Base-by-base conservation (phyloP, 2,888 invertebrate species). In the Apamea anceps region DNA sequence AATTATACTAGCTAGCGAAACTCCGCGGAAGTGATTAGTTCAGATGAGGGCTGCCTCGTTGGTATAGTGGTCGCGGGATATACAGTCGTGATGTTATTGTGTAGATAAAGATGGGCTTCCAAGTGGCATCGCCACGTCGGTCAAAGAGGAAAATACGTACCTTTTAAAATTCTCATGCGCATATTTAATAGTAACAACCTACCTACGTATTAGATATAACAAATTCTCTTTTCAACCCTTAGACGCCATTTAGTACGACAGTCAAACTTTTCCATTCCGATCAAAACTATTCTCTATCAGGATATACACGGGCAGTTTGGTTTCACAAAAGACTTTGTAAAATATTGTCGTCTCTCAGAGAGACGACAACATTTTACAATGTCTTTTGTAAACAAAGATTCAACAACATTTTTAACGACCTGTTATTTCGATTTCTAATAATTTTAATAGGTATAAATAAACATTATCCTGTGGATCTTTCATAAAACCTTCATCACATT, bases 401-500 rank as follows among this genome's bases (percentile, higher is more conserved):
- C 18, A 25, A 48, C 15, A 25, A 51, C 12, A 28, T 62, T 62
- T 45, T 25, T 18, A 62, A 54, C 2, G 13, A 68, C 18, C 25
- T 62, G 28, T 10, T 18, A 42, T 51, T 79, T 25, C 1, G 28
- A 37, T 6, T 45, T 73, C 18, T 48, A 28, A 65, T 7, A 51
- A 60, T 57, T 15, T 63, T n/a, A 28, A n/a, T 67, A 51, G 10
- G 15, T n/a, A n/a, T 42, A 48, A 66, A 45, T 42, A n/a, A 57
- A 73, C 4, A 48, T 37, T 28, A 57, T 68, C 15, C 48, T 45
- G 54, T 37, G 10, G 28, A 57, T 48, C 13, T 68, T 68, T 25
- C 51, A 25, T 37, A 6, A 37, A 62, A 65, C 42, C n/a, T 71
- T 54, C n/a, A 62, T 71, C 60, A 18, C 18, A 71, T 76, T 37